These are phyloP conservation scores for Ellobius talpinus DNA, from an alignment of 2,113 vertebrate genomes.

Conservation along the genomic window DNA sequence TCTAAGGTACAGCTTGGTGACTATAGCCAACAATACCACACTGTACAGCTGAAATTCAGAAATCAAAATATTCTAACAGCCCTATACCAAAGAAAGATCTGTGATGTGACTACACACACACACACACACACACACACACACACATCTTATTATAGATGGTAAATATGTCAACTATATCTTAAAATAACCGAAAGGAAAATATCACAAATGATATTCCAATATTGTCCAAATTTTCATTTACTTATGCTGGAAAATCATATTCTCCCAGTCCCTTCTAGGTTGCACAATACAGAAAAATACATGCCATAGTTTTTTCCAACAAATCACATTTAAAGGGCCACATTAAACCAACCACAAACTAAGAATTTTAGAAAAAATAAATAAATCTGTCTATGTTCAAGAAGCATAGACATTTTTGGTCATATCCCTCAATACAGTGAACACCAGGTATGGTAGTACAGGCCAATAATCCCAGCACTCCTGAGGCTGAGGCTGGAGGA, in stretches of 20 bases:
- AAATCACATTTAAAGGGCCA: not conserved
- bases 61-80: not conserved
- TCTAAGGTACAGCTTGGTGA: not conserved
- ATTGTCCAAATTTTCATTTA: not conserved
- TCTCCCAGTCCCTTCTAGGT: not conserved
- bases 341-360: not conserved
- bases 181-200: not conserved
- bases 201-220: not conserved
- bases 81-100: not conserved
- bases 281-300: not conserved
- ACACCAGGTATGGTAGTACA: not conserved
- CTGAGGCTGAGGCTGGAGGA: not conserved
- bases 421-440: no score
- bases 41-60: not conserved
- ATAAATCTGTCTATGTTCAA: not conserved
- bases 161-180: not conserved
- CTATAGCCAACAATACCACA: not conserved
- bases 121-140: no score
- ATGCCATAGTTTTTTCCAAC: not conserved
- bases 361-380: not conserved
- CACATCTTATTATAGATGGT: not conserved
- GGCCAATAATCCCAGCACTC: not conserved
- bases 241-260: not conserved
- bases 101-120: not conserved
- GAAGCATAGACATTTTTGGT: not conserved